Conservation (phyloP, 1,140 invertebrate species). For the Drosophila mojavensis region DNA sequence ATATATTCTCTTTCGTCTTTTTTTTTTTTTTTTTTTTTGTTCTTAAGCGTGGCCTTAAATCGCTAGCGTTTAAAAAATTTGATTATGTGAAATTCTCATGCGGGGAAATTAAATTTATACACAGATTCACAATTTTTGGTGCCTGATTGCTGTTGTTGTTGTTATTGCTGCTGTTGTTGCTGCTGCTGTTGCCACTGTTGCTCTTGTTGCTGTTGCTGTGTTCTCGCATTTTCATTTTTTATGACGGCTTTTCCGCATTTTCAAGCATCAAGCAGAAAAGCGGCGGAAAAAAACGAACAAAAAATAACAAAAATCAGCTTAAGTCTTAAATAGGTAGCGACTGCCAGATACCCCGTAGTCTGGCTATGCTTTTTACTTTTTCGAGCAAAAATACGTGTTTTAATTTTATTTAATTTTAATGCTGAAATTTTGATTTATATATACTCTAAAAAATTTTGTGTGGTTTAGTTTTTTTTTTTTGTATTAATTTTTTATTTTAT, state of each 20-base stretch:
- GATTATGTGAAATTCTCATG: slow-evolving; percentile 76
- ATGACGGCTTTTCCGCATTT: slow-evolving; percentile 76
- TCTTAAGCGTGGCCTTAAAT: slow-evolving; percentile 60
- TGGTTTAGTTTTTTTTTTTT: too few relatives aligned
- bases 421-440: too few relatives aligned
- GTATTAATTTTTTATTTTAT: too few relatives aligned
- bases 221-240: slow-evolving; percentile 71
- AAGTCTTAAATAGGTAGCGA: background rate
- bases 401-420: too few relatives aligned
- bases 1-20: background rate
- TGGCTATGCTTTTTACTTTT: too few relatives aligned
- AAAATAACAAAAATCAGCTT: background rate
- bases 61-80: slow-evolving; percentile 77
- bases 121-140: slow-evolving; percentile 69
- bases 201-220: slow-evolving; percentile 26
- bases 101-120: slow-evolving; percentile 75
- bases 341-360: background rate
- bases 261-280: slow-evolving; percentile 50
- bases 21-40: background rate
- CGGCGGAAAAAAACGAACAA: slow-evolving; percentile 35
- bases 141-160: slow-evolving; percentile 36
- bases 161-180: slow-evolving; percentile 26
- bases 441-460: too few relatives aligned
- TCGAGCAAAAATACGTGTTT: too few relatives aligned
- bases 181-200: slow-evolving; percentile 39